Evolutionary conservation across 2,113 vertebrate genomes (phyloP).

Genomic region (Psilopogon haemacephalus): DNA sequence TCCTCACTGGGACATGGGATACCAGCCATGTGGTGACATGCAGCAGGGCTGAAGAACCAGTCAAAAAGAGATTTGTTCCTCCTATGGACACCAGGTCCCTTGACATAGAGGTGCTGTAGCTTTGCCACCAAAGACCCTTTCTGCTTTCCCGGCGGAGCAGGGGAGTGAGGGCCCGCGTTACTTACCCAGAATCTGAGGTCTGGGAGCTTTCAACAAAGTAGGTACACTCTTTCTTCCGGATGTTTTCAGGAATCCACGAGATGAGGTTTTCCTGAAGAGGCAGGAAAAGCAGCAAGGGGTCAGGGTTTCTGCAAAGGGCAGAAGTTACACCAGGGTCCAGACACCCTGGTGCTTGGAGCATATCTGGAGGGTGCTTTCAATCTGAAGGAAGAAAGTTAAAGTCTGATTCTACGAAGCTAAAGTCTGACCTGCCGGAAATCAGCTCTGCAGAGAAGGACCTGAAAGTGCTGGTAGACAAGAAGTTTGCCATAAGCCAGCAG

Average conservation of each 20-base stretch:
- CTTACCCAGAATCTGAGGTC: slow-evolving; percentile 74
- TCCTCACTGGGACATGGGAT: background rate
- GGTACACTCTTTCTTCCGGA: slow-evolving; percentile 87
- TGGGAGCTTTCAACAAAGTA: slow-evolving; percentile 79
- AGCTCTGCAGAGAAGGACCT: too few relatives aligned
- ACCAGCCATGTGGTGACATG: background rate
- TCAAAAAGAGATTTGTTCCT: background rate
- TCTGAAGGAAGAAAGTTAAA: background rate
- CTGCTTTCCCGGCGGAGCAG: background rate
- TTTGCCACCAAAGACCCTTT: background rate
- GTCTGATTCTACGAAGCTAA: too few relatives aligned
- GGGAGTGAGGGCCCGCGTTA: background rate
- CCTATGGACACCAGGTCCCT: background rate
- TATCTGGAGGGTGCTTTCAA: background rate
- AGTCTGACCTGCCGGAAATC: too few relatives aligned
- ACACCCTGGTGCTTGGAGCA: background rate
- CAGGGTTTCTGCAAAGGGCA: background rate
- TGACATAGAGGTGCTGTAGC: background rate
- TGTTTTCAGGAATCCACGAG: slow-evolving; percentile 83
- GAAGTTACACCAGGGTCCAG: background rate
- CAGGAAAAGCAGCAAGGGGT: background rate
- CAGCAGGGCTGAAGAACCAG: background rate
- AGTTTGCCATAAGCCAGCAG: too few relatives aligned
- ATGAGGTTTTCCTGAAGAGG: slow-evolving; percentile 69
- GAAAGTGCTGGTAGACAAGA: too few relatives aligned